Percentiles rank a stretch among this genome's conserved stretches.
These are phyloP conservation scores for Silurus glanis DNA, from an alignment of 2,113 vertebrate genomes.

Conservation along the genomic window DNA sequence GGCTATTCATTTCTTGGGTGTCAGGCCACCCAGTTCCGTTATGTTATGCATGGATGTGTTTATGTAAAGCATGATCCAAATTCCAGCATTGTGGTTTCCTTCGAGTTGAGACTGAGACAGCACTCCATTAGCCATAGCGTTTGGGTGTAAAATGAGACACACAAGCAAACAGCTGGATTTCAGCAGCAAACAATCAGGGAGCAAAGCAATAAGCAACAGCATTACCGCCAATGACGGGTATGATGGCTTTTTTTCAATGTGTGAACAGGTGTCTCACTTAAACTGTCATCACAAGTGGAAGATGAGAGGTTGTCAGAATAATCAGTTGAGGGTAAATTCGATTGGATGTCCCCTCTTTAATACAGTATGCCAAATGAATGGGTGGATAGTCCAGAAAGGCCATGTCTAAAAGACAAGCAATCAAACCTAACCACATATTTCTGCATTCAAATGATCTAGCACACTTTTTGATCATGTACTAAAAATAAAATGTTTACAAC, in stretches of 20 bases:
- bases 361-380: neutral
- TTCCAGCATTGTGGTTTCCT: constrained; percentile 17
- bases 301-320: constrained; percentile 26
- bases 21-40: neutral
- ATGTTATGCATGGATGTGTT: neutral
- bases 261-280: constrained; percentile 33
- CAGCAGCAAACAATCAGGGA: neutral
- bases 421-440: neutral
- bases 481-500: neutral
- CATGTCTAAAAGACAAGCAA: neutral
- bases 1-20: neutral
- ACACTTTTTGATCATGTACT: neutral
- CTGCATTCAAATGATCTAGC: neutral
- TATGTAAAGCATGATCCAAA: constrained; percentile 17
- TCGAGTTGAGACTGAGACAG: constrained; percentile 18
- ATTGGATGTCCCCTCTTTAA: constrained; percentile 36
- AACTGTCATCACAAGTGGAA: constrained; percentile 22
- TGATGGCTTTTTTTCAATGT: constrained; percentile 27
- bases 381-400: neutral
- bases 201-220: neutral
- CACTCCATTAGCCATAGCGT: constrained; percentile 9
- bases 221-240: neutral
- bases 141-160: constrained; percentile 2
- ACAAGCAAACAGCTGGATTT: constrained; percentile 17
- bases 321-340: constrained; percentile 31